phyloP scores from a whole-genome alignment of 2,113 vertebrate genomes.

The Crocuta crocuta region DNA sequence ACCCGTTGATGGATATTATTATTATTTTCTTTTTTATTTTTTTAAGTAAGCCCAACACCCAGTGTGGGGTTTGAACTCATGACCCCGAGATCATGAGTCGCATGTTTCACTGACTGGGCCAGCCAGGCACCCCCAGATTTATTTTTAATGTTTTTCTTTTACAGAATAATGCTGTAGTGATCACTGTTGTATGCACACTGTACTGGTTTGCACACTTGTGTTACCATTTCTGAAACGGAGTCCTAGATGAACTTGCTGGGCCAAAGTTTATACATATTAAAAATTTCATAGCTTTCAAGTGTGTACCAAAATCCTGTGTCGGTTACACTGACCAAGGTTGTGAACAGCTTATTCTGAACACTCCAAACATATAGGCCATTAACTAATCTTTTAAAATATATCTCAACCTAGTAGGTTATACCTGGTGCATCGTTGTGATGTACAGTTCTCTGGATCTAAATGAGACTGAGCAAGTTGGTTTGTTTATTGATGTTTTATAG shows the following conservation, averaged over 20 bases:
- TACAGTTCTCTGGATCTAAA: neutral
- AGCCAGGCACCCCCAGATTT: neutral
- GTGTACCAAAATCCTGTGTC: neutral
- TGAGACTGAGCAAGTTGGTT: neutral
- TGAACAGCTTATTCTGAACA: neutral
- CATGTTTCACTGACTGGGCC: neutral
- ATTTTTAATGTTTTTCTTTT: slow-evolving; percentile 9
- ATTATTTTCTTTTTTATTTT: no score
- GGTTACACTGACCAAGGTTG: neutral
- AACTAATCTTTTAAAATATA: neutral
- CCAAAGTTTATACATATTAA: neutral
- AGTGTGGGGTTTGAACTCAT: neutral
- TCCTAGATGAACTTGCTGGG: neutral
- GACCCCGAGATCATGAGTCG: neutral
- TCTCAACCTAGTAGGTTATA: neutral
- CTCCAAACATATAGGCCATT: neutral
- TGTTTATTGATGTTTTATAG: neutral
- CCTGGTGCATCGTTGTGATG: neutral
- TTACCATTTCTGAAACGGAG: slow-evolving; percentile 12
- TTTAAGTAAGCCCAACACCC: neutral
- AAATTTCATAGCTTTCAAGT: neutral
- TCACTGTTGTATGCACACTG: neutral
- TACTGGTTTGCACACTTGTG: neutral
- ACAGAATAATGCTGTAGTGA: neutral
- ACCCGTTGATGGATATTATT: neutral